phyloP scores from a whole-genome alignment of 2,797 vertebrate genomes.

The Notolepis coatsorum region DNA sequence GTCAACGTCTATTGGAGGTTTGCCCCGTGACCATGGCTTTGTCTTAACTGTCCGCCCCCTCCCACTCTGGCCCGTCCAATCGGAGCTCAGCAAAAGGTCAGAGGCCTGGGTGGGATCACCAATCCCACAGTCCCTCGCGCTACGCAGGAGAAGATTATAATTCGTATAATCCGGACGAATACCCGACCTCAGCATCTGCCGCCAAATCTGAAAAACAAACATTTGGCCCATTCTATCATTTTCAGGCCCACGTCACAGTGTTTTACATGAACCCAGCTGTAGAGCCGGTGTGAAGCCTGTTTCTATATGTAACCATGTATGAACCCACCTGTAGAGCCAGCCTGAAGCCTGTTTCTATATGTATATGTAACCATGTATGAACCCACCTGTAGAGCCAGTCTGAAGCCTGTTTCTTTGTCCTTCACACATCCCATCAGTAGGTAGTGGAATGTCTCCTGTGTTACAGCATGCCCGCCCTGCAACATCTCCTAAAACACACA shows the following conservation, averaged over 20 bases:
- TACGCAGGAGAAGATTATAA: constrained; percentile 90
- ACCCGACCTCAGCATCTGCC: constrained; percentile 87
- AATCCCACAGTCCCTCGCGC: constrained; percentile 90
- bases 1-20: constrained; percentile 75
- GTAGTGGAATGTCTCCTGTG: constrained; percentile 90
- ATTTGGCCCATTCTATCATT: too few species aligned
- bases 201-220: constrained; percentile 90
- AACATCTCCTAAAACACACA: constrained; percentile 87
- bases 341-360: too few species aligned
- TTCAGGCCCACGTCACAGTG: too few species aligned
- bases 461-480: constrained; percentile 82
- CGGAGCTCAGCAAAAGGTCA: constrained; percentile 75
- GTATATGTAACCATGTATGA: background rate
- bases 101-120: constrained; percentile 82
- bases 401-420: constrained; percentile 88
- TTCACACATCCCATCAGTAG: constrained; percentile 92
- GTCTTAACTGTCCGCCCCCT: constrained; percentile 17
- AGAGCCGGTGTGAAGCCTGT: too few species aligned
- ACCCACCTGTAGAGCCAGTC: constrained; percentile 88
- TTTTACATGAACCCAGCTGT: too few species aligned
- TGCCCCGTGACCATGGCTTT: background rate
- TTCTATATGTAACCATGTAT: too few species aligned
- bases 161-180: constrained; percentile 80
- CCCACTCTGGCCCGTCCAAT: background rate
- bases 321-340: constrained; percentile 67